Percentiles rank a stretch among this genome's conserved stretches.
phyloP scores from a whole-genome alignment of 2,888 invertebrate genomes.

The Oligia latruncula region DNA sequence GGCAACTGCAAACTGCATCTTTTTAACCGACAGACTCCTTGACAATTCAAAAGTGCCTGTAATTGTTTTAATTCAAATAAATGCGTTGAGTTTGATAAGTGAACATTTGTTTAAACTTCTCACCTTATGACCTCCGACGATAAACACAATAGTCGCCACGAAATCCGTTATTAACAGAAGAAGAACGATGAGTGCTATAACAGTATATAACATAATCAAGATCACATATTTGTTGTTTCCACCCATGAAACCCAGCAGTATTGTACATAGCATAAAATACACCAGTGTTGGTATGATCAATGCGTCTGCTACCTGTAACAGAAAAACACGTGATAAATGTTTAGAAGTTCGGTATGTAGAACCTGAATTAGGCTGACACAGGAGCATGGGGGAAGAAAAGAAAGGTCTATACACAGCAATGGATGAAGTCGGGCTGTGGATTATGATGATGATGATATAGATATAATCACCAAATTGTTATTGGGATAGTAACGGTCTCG shows the following conservation, averaged over 20 bases:
- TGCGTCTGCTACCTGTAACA: neutral
- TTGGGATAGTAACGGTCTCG: neutral
- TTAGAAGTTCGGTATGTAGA: neutral
- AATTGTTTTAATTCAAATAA: neutral
- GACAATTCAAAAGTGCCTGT: no score
- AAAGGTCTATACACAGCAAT: neutral
- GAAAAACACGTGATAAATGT: neutral
- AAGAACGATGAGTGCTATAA: neutral
- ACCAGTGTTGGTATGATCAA: neutral
- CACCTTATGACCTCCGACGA: conserved; percentile 64
- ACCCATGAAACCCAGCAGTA: neutral
- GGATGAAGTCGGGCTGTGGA: neutral
- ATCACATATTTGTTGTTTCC: neutral
- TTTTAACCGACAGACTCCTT: no score
- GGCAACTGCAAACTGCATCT: no score
- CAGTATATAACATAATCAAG: neutral
- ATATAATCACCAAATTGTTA: neutral
- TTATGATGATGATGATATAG: neutral
- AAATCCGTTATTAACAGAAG: conserved; percentile 32
- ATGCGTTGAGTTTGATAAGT: neutral
- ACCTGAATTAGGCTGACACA: neutral
- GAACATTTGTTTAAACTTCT: neutral
- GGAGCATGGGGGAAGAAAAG: neutral
- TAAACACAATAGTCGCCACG: conserved; percentile 41
- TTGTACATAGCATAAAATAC: neutral